Conservation (phyloP, 2,888 invertebrate species). For the Parascotia fuliginaria region DNA sequence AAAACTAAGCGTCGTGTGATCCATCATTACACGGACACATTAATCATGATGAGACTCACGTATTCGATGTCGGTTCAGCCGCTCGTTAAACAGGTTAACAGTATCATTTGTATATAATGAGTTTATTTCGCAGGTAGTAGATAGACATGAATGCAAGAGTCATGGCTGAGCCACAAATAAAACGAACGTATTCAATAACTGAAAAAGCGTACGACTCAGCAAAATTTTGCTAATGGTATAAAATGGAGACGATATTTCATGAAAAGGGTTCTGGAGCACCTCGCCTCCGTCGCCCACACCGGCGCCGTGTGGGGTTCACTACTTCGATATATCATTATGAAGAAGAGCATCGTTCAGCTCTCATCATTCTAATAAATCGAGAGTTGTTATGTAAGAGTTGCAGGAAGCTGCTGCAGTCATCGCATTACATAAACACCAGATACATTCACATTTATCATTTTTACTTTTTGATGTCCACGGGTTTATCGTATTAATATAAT, state of each 20-base stretch:
- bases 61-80: neutral
- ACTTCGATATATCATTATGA: too few relatives aligned
- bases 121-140: neutral
- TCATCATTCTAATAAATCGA: constrained; percentile 10
- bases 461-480: constrained; percentile 25
- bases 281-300: neutral
- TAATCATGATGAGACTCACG: constrained; percentile 1
- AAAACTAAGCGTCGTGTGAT: constrained; percentile 7
- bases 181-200: constrained; percentile 1
- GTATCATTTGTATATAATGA: constrained; percentile 1
- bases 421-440: constrained; percentile 11
- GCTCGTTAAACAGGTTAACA: constrained; percentile 1
- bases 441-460: constrained; percentile 11
- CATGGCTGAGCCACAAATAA: constrained; percentile 1
- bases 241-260: constrained; percentile 2
- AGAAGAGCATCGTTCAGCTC: neutral
- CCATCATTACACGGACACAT: constrained; percentile 1
- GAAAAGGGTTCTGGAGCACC: neutral
- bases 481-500: constrained; percentile 17
- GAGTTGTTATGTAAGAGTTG: constrained; percentile 10
- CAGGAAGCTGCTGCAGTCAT: constrained; percentile 15
- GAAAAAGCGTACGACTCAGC: neutral
- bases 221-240: neutral
- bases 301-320: too few relatives aligned
- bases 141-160: neutral